Conservation (phyloP, 2,888 invertebrate genomes). For the Sipha maydis region DNA sequence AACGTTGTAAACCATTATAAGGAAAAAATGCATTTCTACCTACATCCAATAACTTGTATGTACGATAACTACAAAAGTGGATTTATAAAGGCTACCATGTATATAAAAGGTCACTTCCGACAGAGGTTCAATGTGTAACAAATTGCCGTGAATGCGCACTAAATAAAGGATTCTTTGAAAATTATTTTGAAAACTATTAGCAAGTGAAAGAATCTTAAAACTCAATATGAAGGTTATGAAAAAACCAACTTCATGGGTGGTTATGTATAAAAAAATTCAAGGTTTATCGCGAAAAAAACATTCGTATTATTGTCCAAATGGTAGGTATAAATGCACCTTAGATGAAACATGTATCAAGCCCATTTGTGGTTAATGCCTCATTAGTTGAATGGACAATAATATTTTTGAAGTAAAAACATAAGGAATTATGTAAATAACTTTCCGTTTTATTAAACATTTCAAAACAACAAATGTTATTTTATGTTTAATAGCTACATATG, state of each 20-base stretch:
- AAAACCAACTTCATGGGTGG: slow-evolving; percentile 45
- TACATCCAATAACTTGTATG: slow-evolving; percentile 8
- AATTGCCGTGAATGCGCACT: neutral
- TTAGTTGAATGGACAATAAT: slow-evolving; percentile 4
- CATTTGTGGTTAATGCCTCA: neutral
- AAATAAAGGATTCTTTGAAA: neutral
- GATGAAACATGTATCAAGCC: neutral
- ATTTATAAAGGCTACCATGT: neutral
- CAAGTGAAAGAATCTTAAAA: neutral
- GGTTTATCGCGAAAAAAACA: slow-evolving; percentile 54
- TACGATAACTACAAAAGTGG: slow-evolving; percentile 3
- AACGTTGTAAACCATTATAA: slow-evolving; percentile 43
- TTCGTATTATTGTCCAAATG: slow-evolving; percentile 48
- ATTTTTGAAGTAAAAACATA: slow-evolving; percentile 1
- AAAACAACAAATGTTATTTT: slow-evolving; percentile 4
- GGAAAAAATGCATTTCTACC: slow-evolving; percentile 30
- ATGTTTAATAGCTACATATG: neutral
- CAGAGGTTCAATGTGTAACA: neutral
- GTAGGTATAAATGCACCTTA: neutral
- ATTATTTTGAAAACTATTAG: neutral
- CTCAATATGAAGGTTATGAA: slow-evolving; percentile 29
- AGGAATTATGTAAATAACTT: neutral
- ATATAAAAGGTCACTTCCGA: slow-evolving; percentile 6
- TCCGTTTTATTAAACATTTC: slow-evolving; percentile 16
- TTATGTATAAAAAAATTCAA: slow-evolving; percentile 26